Conservation (phyloP, 2,888 invertebrate genomes). For the Ommatoiulus sabulosus region DNA sequence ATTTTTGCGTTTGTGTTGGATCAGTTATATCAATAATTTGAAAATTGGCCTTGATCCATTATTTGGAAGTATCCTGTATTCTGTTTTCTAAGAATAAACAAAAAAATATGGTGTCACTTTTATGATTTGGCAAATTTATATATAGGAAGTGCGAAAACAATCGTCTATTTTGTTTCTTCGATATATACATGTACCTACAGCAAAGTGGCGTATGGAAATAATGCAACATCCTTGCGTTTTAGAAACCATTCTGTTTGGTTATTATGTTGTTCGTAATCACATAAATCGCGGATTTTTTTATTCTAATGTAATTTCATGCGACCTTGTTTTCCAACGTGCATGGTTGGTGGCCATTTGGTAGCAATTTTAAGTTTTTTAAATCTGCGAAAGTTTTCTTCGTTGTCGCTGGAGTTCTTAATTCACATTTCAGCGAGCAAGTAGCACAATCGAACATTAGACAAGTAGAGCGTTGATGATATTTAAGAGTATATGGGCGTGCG, state of each 20-base stretch:
- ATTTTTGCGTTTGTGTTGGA: background rate
- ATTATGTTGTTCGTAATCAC: background rate
- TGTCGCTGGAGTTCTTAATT: too few species aligned
- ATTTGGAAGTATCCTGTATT: background rate
- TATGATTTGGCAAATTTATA: background rate
- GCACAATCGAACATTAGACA: too few species aligned
- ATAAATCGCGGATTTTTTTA: background rate
- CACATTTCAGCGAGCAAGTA: too few species aligned
- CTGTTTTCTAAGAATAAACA: background rate
- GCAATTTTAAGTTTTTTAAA: too few species aligned
- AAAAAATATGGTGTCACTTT: background rate
- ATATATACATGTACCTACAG: background rate
- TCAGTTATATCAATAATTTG: conserved; percentile 28
- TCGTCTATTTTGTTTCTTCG: background rate
- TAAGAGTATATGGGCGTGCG: too few species aligned
- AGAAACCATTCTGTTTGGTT: background rate
- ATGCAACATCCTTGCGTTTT: background rate
- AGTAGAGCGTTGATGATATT: too few species aligned
- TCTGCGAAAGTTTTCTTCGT: too few species aligned
- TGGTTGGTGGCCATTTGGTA: too few species aligned
- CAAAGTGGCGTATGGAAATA: background rate
- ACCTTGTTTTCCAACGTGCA: too few species aligned
- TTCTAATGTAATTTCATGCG: too few species aligned
- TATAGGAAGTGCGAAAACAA: background rate
- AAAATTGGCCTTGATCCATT: conserved; percentile 34